Conservation (phyloP, 2,797 vertebrate species). For the Coregonus sp. region DNA sequence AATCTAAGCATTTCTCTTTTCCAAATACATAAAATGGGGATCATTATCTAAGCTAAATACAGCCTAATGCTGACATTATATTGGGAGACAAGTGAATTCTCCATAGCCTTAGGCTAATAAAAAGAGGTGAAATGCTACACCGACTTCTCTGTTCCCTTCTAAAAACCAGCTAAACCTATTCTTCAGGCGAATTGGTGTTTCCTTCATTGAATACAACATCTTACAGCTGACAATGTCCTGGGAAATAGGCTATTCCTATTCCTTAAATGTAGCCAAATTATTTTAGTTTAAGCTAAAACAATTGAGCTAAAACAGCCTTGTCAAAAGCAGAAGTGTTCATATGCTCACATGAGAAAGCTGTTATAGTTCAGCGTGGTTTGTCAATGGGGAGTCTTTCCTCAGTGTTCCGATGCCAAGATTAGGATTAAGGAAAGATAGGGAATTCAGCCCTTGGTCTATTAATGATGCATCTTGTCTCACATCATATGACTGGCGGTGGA, state of each 20-base stretch:
- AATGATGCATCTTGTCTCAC: constrained; percentile 19
- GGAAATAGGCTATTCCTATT: background rate
- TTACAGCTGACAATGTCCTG: background rate
- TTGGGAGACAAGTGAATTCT: too few species aligned
- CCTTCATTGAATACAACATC: background rate
- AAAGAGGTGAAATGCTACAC: too few species aligned
- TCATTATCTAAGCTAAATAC: too few species aligned
- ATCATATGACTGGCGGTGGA: constrained; percentile 6
- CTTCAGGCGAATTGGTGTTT: background rate
- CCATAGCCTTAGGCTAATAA: too few species aligned
- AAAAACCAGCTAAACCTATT: too few species aligned
- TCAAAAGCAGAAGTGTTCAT: background rate
- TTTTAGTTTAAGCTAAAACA: background rate
- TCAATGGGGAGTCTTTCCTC: constrained; percentile 20
- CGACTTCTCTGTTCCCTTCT: too few species aligned
- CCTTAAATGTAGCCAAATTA: background rate
- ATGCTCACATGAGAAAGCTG: constrained; percentile 30
- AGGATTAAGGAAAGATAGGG: constrained; percentile 5
- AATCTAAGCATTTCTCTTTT: too few species aligned
- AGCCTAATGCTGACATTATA: too few species aligned
- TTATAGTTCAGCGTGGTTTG: constrained; percentile 50
- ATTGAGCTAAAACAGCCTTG: background rate
- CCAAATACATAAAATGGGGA: too few species aligned
- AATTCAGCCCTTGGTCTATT: background rate
- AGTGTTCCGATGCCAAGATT: constrained; percentile 4